Evolutionary conservation across 2,888 invertebrate genomes (phyloP).

Genomic region (Chloroclysta siterata): DNA sequence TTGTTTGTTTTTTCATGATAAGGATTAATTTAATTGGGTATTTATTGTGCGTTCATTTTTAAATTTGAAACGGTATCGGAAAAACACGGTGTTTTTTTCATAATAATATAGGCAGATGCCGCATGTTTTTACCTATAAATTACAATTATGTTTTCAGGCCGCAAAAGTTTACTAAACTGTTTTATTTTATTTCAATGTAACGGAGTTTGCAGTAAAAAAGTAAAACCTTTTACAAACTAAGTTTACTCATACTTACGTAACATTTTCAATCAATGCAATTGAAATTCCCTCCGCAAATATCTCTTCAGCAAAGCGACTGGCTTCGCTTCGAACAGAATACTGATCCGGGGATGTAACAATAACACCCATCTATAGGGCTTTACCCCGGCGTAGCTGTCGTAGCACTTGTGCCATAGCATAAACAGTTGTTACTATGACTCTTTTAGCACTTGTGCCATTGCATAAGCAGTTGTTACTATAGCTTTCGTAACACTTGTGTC

Average conservation of each 20-base stretch:
- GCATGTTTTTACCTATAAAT: no score
- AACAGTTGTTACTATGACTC: background rate
- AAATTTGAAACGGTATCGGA: no score
- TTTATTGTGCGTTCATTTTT: no score
- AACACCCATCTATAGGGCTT: conserved; percentile 4
- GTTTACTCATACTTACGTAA: background rate
- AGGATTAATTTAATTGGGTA: no score
- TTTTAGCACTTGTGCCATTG: background rate
- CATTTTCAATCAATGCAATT: conserved; percentile 4
- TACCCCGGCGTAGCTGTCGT: conserved; percentile 5
- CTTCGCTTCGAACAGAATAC: conserved; percentile 7
- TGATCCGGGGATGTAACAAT: conserved; percentile 10
- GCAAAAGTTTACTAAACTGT: no score
- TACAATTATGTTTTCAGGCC: no score
- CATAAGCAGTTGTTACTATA: background rate
- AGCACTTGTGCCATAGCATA: conserved; percentile 1
- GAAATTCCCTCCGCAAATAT: conserved; percentile 5
- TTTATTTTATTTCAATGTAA: background rate
- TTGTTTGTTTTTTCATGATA: background rate
- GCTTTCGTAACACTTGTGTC: background rate
- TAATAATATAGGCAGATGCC: no score
- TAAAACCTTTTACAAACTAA: background rate
- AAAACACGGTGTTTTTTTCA: no score
- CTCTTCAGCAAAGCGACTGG: conserved; percentile 7
- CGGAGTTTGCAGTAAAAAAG: background rate